Percentiles rank a stretch among this genome's conserved stretches.
Conservation (phyloP, 2,797 vertebrate species). For the Acrossocheilus fasciatus region DNA sequence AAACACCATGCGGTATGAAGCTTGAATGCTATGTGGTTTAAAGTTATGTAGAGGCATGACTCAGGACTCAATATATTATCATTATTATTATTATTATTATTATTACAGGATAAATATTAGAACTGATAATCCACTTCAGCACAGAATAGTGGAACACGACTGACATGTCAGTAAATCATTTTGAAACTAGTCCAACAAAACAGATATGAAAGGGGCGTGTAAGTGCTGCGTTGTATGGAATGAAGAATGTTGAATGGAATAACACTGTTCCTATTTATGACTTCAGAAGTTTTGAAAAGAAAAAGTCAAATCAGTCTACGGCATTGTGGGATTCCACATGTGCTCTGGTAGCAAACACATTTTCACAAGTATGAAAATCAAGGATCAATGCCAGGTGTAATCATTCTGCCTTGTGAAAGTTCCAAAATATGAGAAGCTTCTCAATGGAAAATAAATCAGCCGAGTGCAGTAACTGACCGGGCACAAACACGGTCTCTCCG, state of each 20-base stretch:
- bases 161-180: not conserved
- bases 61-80: too few relatives aligned
- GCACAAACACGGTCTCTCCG: constrained; percentile 97
- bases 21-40: not conserved
- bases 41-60: not conserved
- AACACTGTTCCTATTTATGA: not conserved
- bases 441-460: not conserved
- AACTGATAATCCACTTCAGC: not conserved
- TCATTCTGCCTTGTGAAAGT: not conserved
- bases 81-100: not conserved
- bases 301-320: not conserved
- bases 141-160: not conserved
- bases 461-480: constrained; percentile 80
- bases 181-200: not conserved
- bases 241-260: not conserved
- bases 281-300: not conserved
- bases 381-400: not conserved
- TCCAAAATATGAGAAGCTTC: too few relatives aligned
- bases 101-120: not conserved
- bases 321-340: not conserved
- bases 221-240: not conserved
- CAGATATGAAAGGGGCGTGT: not conserved
- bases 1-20: not conserved
- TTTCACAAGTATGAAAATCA: not conserved
- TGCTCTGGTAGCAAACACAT: not conserved